Evolutionary conservation across 2,797 vertebrate genomes (phyloP).

Genomic region (Pteropus rufus): DNA sequence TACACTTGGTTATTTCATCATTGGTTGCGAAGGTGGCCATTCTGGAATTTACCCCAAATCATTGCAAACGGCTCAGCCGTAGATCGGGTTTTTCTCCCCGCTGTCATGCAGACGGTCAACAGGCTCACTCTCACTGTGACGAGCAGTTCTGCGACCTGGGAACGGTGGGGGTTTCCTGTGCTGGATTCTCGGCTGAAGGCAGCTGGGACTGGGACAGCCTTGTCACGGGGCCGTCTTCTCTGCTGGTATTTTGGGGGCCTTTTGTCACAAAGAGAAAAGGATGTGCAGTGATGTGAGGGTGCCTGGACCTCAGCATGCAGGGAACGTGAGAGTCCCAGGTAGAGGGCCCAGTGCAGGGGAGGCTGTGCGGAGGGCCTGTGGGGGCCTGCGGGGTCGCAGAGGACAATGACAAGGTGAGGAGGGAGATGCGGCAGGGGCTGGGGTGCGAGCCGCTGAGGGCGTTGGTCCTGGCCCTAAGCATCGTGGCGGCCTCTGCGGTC

Average conservation of each 20-base stretch:
- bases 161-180: rapidly evolving
- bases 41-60: not conserved
- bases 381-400: too few species aligned
- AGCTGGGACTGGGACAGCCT: rapidly evolving
- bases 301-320: not conserved
- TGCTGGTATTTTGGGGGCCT: rapidly evolving
- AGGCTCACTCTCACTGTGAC: not conserved
- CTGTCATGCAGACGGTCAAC: too few species aligned
- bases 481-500: too few species aligned
- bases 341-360: not conserved
- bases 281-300: not conserved
- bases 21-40: not conserved
- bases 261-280: not conserved
- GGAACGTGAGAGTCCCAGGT: not conserved
- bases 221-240: rapidly evolving
- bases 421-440: not conserved
- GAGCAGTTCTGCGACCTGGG: not conserved
- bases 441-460: too few species aligned
- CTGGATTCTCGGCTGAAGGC: not conserved
- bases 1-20: not conserved
- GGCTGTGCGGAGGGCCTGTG: too few species aligned
- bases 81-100: too few species aligned
- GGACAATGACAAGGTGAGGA: too few species aligned
- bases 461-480: too few species aligned
- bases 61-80: not conserved